These are phyloP conservation scores for Chamaetylas fuelleborni DNA, from an alignment of 2,113 vertebrate species.

Conservation along the genomic window DNA sequence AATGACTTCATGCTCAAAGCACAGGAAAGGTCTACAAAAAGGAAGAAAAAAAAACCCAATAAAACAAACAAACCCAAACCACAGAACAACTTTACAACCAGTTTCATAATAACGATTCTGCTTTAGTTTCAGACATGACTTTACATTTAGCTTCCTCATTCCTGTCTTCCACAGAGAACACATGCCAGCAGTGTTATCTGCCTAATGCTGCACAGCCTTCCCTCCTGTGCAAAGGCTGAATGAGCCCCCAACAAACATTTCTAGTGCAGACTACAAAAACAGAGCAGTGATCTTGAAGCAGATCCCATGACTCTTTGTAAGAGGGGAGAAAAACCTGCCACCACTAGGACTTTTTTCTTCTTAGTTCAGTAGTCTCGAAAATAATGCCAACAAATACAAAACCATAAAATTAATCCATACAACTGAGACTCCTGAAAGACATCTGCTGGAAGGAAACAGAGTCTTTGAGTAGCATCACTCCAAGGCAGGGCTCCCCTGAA, in stretches of 20 bases:
- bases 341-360: neutral
- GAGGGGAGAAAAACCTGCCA: fast-evolving
- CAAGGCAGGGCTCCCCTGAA: neutral
- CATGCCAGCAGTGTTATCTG: neutral
- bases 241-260: neutral
- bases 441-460: neutral
- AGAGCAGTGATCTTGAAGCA: neutral
- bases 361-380: neutral
- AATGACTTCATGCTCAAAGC: neutral
- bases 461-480: neutral
- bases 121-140: neutral
- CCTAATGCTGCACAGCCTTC: neutral
- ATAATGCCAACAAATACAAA: neutral
- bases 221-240: neutral
- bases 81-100: neutral
- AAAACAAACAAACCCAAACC: neutral
- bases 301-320: neutral
- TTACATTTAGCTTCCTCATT: neutral
- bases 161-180: neutral
- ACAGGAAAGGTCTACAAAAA: neutral
- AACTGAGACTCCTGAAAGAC: neutral
- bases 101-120: neutral
- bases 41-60: fast-evolving
- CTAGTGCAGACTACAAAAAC: neutral
- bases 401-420: neutral